A percentile compares a stretch with the other conserved stretches of the same genome.
phyloP scores from a whole-genome alignment of 2,113 vertebrate species.

The Epinephelus cyanopodus region DNA sequence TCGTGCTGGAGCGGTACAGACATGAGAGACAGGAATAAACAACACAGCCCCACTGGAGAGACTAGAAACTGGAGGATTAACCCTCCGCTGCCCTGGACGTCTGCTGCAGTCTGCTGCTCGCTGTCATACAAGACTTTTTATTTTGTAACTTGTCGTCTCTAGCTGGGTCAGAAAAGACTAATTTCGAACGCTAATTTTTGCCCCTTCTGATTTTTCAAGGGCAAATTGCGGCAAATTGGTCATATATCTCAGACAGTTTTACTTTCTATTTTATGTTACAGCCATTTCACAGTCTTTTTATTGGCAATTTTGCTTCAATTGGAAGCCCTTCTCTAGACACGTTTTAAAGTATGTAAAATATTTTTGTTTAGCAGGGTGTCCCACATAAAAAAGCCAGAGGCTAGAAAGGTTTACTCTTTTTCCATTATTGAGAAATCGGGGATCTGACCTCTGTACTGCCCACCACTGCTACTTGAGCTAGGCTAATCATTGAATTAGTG shows the following conservation, averaged over 20 bases:
- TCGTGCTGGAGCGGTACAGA: slow-evolving; percentile 70
- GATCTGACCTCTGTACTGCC: no score
- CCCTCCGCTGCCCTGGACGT: slow-evolving; percentile 39
- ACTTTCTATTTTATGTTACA: not conserved
- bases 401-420: no score
- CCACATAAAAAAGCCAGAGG: no score
- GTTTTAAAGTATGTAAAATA: no score
- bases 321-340: no score
- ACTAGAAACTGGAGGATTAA: slow-evolving; percentile 54
- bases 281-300: not conserved
- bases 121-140: not conserved
- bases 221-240: not conserved
- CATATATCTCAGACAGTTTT: no score
- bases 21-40: slow-evolving; percentile 84
- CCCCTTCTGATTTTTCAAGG: not conserved
- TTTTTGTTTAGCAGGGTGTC: no score
- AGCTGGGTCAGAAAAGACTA: not conserved
- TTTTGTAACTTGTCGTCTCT: not conserved
- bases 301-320: not conserved
- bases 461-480: no score
- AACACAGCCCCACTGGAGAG: slow-evolving; percentile 71
- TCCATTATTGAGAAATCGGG: no score
- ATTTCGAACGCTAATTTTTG: not conserved
- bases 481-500: no score
- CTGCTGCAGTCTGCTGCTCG: not conserved